A percentile compares a stretch with the other conserved stretches of the same genome.
phyloP scores from a whole-genome alignment of 64 coral and sea anemone genomes.

The Actinia equina region DNA sequence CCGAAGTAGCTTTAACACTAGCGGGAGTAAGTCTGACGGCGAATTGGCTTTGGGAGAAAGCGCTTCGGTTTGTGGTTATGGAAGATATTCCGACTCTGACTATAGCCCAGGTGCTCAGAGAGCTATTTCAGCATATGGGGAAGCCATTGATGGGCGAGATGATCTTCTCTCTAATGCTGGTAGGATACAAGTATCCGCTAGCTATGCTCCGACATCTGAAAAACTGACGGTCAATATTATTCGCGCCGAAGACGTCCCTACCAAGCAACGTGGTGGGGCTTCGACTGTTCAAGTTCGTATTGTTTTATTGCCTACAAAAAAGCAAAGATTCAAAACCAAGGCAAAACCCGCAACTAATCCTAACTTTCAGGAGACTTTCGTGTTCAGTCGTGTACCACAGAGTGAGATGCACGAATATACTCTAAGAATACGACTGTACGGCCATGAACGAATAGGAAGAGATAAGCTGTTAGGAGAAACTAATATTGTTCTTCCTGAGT shows the following conservation, averaged over 20 bases:
- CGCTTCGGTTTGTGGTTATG: constrained; percentile 84
- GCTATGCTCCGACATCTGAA: constrained; percentile 94
- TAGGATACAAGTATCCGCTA: constrained; percentile 90
- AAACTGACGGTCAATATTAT: constrained; percentile 91
- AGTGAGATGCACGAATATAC: constrained; percentile 79
- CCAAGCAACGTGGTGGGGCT: constrained; percentile 91
- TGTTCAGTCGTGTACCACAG: constrained; percentile 84
- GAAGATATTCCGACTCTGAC: constrained; percentile 82
- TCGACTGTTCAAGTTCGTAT: constrained; percentile 82
- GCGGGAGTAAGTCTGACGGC: constrained; percentile 88
- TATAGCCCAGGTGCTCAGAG: constrained; percentile 64
- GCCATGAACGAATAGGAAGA: constrained; percentile 80
- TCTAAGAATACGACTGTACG: constrained; percentile 87
- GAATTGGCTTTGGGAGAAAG: constrained; percentile 85
- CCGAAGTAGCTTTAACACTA: constrained; percentile 93
- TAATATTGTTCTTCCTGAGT: constrained; percentile 73
- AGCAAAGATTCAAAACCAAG: constrained; percentile 98
- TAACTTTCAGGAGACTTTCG: constrained; percentile 97
- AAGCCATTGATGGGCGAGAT: constrained; percentile 55
- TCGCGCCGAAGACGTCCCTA: constrained; percentile 91
- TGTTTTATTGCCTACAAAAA: constrained; percentile 82
- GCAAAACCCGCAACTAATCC: constrained; percentile 89
- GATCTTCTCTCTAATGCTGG: constrained; percentile 91
- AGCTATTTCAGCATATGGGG: constrained; percentile 87
- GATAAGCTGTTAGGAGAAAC: constrained; percentile 92